Conservation (phyloP, 1,140 invertebrate genomes). For the Kradibia gibbosae region DNA sequence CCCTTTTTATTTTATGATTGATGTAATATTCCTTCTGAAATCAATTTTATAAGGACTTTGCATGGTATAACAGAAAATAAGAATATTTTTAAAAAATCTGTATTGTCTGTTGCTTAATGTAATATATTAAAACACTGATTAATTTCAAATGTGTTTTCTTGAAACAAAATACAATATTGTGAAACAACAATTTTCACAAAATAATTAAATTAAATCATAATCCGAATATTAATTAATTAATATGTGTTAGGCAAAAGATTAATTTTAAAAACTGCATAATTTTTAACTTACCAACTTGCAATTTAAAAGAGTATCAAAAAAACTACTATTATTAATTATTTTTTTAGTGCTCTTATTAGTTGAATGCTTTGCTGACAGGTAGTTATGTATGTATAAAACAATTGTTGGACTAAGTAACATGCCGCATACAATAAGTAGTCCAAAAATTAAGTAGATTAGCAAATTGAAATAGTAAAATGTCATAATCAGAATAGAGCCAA, state of each 20-base stretch:
- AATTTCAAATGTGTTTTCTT: background rate
- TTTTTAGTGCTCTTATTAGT: background rate
- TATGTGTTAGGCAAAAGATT: background rate
- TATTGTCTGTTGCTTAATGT: no score
- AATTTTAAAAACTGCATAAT: background rate
- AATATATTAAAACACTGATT: background rate
- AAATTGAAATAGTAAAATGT: slow-evolving; percentile 43
- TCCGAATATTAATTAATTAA: background rate
- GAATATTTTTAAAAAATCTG: no score
- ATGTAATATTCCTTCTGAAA: slow-evolving; percentile 37
- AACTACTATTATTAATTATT: slow-evolving; percentile 39
- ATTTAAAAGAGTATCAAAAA: slow-evolving; percentile 42
- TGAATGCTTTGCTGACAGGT: slow-evolving; percentile 10
- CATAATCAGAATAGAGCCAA: slow-evolving; percentile 3
- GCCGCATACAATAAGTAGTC: slow-evolving; percentile 35
- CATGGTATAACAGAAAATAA: no score
- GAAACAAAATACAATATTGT: background rate
- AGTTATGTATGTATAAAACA: slow-evolving; percentile 40
- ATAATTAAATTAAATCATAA: background rate
- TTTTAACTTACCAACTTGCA: slow-evolving; percentile 33
- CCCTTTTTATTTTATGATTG: slow-evolving; percentile 45
- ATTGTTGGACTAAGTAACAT: slow-evolving; percentile 45
- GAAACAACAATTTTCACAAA: background rate
- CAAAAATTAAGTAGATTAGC: slow-evolving; percentile 32
- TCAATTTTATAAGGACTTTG: background rate